phyloP scores from a whole-genome alignment of 2,888 invertebrate species.

The Chorisops tibialis region DNA sequence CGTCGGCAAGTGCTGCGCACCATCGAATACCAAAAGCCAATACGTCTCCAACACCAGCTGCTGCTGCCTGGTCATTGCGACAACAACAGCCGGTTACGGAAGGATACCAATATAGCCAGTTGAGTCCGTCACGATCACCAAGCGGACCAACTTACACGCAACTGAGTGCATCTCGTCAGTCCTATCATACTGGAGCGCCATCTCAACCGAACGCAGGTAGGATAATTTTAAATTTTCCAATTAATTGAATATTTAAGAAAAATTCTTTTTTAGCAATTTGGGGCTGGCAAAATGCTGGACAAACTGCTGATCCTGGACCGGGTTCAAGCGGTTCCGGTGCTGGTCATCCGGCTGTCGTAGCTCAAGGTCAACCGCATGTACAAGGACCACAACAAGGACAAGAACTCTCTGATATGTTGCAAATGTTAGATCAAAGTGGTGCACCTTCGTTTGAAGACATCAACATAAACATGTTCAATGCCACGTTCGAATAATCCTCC shows the following conservation, averaged over 20 bases:
- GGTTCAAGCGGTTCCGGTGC: constrained; percentile 54
- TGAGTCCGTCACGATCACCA: constrained; percentile 81
- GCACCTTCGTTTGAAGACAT: constrained; percentile 84
- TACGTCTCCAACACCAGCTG: constrained; percentile 68
- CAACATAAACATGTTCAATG: constrained; percentile 85
- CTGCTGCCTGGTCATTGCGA: constrained; percentile 62
- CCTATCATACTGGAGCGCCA: constrained; percentile 55
- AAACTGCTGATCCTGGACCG: constrained; percentile 53
- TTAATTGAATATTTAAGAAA: neutral
- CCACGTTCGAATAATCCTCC: constrained; percentile 63
- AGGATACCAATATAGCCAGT: constrained; percentile 66
- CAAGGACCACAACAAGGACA: constrained; percentile 63
- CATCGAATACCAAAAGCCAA: constrained; percentile 66
- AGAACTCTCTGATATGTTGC: constrained; percentile 88
- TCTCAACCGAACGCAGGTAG: constrained; percentile 47
- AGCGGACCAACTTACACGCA: constrained; percentile 80
- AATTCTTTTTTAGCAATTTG: constrained; percentile 69
- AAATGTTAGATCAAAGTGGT: constrained; percentile 84
- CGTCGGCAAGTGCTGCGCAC: constrained; percentile 58
- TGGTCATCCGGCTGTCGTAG: constrained; percentile 47
- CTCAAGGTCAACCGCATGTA: constrained; percentile 51
- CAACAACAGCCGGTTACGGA: constrained; percentile 67
- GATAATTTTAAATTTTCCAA: neutral
- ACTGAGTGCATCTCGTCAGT: constrained; percentile 61
- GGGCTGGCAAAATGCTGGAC: constrained; percentile 66